Conservation (phyloP, 2,797 vertebrate genomes). For the Anguilla megastoma region DNA sequence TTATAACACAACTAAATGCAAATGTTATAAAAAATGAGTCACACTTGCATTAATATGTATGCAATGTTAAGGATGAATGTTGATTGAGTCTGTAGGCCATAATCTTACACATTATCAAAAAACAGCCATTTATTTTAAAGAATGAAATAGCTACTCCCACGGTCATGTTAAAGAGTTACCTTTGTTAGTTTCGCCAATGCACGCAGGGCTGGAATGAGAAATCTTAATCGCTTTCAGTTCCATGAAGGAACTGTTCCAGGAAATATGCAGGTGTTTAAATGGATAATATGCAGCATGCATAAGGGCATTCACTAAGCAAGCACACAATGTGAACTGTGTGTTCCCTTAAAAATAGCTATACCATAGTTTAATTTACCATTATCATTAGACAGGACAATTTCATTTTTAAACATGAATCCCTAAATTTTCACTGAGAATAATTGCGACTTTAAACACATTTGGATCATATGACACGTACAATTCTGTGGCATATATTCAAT, state of each 20-base stretch:
- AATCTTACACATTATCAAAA: not conserved
- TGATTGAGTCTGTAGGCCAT: not conserved
- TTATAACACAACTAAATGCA: not conserved
- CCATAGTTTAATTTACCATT: not conserved
- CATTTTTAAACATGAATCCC: not conserved
- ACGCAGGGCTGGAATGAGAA: not conserved
- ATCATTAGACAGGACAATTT: not conserved
- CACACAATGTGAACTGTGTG: not conserved
- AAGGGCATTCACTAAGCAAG: not conserved
- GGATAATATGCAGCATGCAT: not conserved
- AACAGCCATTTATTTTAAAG: not conserved
- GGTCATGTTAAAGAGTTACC: not conserved
- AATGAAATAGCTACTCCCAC: not conserved
- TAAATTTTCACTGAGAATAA: conserved; percentile 20
- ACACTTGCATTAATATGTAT: not conserved
- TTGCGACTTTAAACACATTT: not conserved
- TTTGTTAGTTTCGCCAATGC: not conserved
- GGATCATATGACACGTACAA: not conserved
- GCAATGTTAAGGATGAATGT: not conserved
- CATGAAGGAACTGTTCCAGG: not conserved
- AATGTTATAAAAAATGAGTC: too few relatives aligned
- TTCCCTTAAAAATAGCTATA: not conserved
- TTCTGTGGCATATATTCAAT: not conserved
- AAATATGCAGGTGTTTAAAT: conserved; percentile 1
- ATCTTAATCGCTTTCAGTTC: not conserved